A percentile compares a stretch with the other conserved stretches of the same genome.
phyloP scores from a whole-genome alignment of 2,888 invertebrate species.

The Scotopteryx bipunctaria region DNA sequence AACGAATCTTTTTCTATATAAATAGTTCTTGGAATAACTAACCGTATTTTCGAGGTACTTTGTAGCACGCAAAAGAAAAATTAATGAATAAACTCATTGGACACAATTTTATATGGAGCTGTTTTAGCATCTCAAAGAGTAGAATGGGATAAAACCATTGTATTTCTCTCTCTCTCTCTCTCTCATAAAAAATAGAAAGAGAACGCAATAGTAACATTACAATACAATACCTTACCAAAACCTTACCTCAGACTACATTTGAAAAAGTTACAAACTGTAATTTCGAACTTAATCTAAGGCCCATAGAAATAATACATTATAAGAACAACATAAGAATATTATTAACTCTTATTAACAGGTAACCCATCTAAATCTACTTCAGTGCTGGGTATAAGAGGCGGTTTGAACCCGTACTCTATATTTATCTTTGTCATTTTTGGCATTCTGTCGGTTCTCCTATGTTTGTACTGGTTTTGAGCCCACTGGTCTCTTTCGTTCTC shows the following conservation, averaged over 20 bases:
- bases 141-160: too few species aligned
- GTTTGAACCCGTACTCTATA: slow-evolving; percentile 92
- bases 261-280: too few species aligned
- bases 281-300: too few species aligned
- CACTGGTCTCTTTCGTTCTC: slow-evolving; percentile 51
- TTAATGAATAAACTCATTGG: too few species aligned
- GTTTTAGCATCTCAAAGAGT: too few species aligned
- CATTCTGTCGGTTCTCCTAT: slow-evolving; percentile 83
- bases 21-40: too few species aligned
- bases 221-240: too few species aligned
- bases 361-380: slow-evolving; percentile 90
- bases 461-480: slow-evolving; percentile 59
- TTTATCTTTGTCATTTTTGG: slow-evolving; percentile 77
- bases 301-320: background rate
- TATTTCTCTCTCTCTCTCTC: background rate
- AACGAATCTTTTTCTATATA: too few species aligned
- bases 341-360: slow-evolving; percentile 74
- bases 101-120: too few species aligned
- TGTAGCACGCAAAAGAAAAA: background rate
- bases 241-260: too few species aligned
- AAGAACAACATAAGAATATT: slow-evolving; percentile 13
- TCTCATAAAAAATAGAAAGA: too few species aligned
- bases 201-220: too few species aligned
- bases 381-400: slow-evolving; percentile 90
- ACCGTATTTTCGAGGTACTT: background rate